Conservation (phyloP, 2,888 invertebrate genomes). For the Omphaloscelis lunosa region DNA sequence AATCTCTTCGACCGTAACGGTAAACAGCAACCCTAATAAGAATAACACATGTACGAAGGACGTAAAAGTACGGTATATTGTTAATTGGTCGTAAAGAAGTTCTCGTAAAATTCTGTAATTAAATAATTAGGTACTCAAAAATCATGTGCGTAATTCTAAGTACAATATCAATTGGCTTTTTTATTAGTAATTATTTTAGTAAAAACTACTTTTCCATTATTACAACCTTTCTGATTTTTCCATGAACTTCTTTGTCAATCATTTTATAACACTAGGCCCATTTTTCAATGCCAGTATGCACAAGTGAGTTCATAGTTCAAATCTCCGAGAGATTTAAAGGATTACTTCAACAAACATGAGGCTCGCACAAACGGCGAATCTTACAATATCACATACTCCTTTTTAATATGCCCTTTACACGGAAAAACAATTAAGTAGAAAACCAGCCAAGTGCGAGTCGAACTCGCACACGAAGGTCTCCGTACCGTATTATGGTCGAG, state of each 20-base stretch:
- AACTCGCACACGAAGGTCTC: too few relatives aligned
- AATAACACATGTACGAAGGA: constrained; percentile 60
- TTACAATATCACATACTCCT: not conserved
- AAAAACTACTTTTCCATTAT: not conserved
- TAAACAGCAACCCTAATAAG: constrained; percentile 69
- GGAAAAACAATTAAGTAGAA: too few relatives aligned
- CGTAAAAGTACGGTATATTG: constrained; percentile 5
- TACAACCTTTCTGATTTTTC: not conserved
- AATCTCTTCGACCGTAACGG: constrained; percentile 69
- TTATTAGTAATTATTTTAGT: not conserved
- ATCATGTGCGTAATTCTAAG: constrained; percentile 10
- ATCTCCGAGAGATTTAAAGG: not conserved
- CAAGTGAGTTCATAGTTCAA: not conserved
- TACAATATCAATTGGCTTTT: constrained; percentile 27
- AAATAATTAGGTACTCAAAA: constrained; percentile 1
- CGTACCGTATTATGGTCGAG: too few relatives aligned
- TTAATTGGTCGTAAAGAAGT: constrained; percentile 27
- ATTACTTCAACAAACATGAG: not conserved
- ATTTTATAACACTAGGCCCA: not conserved
- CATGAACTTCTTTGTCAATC: not conserved
- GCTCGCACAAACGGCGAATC: not conserved
- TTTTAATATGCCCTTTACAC: too few relatives aligned
- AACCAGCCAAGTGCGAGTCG: too few relatives aligned
- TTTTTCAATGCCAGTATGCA: not conserved
- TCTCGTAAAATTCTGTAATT: constrained; percentile 40